Conservation (phyloP, 1,140 invertebrate genomes). For the Liolophura sinensis region DNA sequence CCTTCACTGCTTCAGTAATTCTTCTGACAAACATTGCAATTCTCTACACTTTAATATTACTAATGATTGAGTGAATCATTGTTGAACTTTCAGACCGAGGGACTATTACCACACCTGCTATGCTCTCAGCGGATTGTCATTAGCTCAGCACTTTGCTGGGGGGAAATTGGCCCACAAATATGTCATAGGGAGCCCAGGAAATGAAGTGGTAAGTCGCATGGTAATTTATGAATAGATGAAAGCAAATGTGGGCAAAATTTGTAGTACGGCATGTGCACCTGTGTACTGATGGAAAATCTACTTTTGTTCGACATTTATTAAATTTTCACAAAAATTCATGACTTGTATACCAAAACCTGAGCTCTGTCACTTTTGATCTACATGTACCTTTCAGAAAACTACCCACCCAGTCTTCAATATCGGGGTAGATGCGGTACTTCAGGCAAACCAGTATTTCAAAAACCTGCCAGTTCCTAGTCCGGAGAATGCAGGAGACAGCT, state of each 20-base stretch:
- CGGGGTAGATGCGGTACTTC: slow-evolving; percentile 61
- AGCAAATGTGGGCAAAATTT: neutral
- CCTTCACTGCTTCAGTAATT: too few species aligned
- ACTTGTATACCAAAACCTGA: too few species aligned
- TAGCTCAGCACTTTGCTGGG: slow-evolving; percentile 83
- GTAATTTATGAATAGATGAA: slow-evolving; percentile 11
- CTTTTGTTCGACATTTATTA: too few species aligned
- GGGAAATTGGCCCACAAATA: slow-evolving; percentile 56
- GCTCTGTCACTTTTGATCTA: slow-evolving; percentile 15
- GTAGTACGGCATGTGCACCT: neutral
- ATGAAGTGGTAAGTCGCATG: slow-evolving; percentile 66
- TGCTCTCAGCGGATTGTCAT: slow-evolving; percentile 88
- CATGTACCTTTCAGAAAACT: slow-evolving; percentile 54
- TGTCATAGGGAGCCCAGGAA: slow-evolving; percentile 66
- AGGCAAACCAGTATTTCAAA: slow-evolving; percentile 61
- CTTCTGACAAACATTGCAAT: too few species aligned
- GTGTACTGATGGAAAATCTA: neutral
- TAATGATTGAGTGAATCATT: too few species aligned
- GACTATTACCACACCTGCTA: slow-evolving; percentile 99
- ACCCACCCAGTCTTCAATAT: slow-evolving; percentile 74
- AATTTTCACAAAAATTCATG: too few species aligned
- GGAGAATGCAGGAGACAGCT: slow-evolving; percentile 8
- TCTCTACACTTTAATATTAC: too few species aligned
- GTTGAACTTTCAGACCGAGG: slow-evolving; percentile 67
- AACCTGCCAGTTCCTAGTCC: slow-evolving; percentile 24